phyloP scores from a whole-genome alignment of 2,888 invertebrate genomes.

The Lycaena phlaeas region DNA sequence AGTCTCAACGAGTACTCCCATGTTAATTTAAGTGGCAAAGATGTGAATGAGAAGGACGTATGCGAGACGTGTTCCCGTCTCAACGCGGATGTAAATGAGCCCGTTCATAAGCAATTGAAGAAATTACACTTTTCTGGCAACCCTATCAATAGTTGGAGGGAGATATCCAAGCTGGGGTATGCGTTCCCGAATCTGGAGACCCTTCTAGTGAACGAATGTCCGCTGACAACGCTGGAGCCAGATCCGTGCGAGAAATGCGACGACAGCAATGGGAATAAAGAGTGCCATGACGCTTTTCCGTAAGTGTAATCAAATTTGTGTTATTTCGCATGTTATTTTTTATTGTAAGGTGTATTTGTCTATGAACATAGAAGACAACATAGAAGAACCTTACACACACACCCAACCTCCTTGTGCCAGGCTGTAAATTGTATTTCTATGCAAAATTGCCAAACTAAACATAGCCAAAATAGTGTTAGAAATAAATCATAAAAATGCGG shows the following conservation, averaged over 20 bases:
- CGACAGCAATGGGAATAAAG: constrained; percentile 58
- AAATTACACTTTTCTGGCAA: constrained; percentile 92
- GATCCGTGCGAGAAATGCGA: constrained; percentile 74
- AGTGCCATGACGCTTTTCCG: constrained; percentile 76
- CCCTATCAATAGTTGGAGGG: constrained; percentile 86
- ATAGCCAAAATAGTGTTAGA: too few species aligned
- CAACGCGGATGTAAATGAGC: constrained; percentile 42
- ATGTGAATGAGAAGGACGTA: constrained; percentile 44
- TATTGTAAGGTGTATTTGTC: too few species aligned
- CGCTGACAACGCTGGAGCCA: constrained; percentile 76
- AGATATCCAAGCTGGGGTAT: constrained; percentile 86
- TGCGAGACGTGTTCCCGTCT: constrained; percentile 57
- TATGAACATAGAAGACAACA: too few species aligned
- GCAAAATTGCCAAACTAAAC: too few species aligned
- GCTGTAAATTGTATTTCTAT: too few species aligned
- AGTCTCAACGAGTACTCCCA: constrained; percentile 91
- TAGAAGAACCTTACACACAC: too few species aligned
- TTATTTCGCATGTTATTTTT: too few species aligned
- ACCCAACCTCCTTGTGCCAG: too few species aligned
- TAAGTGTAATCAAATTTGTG: constrained; percentile 35
- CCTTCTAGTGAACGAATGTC: constrained; percentile 89
- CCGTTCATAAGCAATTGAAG: constrained; percentile 78
- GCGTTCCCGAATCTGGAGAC: constrained; percentile 90
- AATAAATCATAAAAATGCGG: too few species aligned
- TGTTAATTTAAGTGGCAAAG: constrained; percentile 76